Base-by-base conservation (phyloP, 2,113 vertebrate species). In the Chinchilla lanigera region DNA sequence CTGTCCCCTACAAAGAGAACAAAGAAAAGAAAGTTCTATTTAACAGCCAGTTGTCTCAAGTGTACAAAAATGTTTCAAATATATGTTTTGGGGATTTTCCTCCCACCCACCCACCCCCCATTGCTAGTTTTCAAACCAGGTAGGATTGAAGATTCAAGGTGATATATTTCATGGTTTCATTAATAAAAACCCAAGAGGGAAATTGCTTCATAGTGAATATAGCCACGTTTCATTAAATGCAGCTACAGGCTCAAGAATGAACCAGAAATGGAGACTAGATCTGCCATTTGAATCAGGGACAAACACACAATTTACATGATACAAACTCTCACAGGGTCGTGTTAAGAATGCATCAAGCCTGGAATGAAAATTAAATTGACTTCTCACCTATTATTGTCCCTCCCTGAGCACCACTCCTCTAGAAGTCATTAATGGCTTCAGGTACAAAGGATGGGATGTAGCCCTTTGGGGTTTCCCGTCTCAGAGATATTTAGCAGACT, bases 111-210 rank as follows among this genome's bases (percentile, higher is more conserved):
- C 19, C 13, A 30, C 0, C 47, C 11, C 11, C 5, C 67, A 20
- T 38, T 14, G 1, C n/a, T 1, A 0, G 61, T 71, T 93, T 90
- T 94, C 56, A 92, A 96, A 94, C 75, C 52, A 92, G 84, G 54
- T 96, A 94, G n/a, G n/a, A 91, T 47, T 84, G 65, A 82, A 50
- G 77, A 94, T 84, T 89, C 83, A 28, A 80, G 60, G 63, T 97
- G 96, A 96, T 97, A 93, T 96, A 92, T 97, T 97, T 96, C 89
- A 97, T 93, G 92, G 95, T 97, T 94, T 97, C 87, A 90, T 67
- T 97, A 95, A 90, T 97, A 97, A 97, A 17, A 97, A 96, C 95
- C 92, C 96, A 93, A 96, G 96, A 77, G 89, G 90, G 69, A 95
- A 95, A 97, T 89, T 86, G 87, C 71, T 89, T 96, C 87, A n/a